Conservation (phyloP, 2,113 vertebrate species). For the Pachyramphus minor region DNA sequence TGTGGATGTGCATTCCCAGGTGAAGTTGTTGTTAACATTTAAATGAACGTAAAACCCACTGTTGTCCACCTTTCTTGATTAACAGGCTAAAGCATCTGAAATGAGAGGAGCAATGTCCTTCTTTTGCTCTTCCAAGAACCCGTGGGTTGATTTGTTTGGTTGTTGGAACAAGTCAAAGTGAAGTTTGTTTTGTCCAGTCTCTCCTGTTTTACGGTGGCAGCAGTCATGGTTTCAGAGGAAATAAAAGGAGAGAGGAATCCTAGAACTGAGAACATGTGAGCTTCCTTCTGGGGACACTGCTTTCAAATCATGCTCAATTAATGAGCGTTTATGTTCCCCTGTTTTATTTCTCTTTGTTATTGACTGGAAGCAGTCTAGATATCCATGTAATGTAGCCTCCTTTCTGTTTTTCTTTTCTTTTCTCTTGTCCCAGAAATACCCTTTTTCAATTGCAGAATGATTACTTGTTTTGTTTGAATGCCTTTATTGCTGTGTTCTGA, state of each 20-base stretch:
- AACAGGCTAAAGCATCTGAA: background rate
- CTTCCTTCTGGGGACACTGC: background rate
- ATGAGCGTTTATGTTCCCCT: background rate
- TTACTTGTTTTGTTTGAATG: background rate
- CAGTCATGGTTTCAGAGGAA: background rate
- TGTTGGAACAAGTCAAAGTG: background rate
- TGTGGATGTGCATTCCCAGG: constrained; percentile 1
- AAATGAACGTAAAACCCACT: background rate
- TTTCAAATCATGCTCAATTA: background rate
- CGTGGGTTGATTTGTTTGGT: background rate
- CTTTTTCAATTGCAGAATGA: background rate
- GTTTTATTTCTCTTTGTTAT: background rate
- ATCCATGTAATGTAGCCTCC: background rate
- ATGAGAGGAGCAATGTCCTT: background rate
- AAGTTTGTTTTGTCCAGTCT: background rate
- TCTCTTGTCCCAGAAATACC: background rate
- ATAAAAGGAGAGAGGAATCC: background rate
- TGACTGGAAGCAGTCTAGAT: background rate
- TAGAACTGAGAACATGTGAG: background rate
- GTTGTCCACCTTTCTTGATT: background rate
- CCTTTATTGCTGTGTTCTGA: background rate
- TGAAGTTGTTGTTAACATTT: background rate
- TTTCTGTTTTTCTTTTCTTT: background rate
- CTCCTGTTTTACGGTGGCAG: background rate
- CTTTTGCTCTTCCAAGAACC: background rate